These are phyloP conservation scores for Tapirus terrestris DNA, from an alignment of 2,113 vertebrate species.

Conservation along the genomic window DNA sequence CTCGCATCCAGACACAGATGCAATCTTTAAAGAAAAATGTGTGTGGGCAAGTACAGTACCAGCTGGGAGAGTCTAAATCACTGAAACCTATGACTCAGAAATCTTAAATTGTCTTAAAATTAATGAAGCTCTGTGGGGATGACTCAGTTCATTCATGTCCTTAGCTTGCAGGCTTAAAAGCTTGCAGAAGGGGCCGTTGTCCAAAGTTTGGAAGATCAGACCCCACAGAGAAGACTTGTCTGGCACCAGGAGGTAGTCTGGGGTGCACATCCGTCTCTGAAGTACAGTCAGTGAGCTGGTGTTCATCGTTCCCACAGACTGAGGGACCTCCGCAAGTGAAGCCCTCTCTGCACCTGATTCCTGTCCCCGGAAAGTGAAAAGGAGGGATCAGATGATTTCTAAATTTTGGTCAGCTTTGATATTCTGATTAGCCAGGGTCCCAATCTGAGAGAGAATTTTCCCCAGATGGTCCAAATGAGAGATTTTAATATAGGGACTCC, in stretches of 20 bases:
- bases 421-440: slow-evolving; percentile 2
- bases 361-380: neutral
- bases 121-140: slow-evolving; percentile 70
- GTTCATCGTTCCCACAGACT: neutral
- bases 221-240: rapidly evolving
- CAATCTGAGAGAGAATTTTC: neutral
- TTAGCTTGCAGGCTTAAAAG: slow-evolving; percentile 21
- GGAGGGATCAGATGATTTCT: neutral
- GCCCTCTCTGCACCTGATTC: neutral
- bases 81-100: slow-evolving; percentile 80
- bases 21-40: slow-evolving; percentile 69
- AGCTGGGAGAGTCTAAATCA: slow-evolving; percentile 78
- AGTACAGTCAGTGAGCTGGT: no score
- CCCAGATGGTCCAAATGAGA: neutral
- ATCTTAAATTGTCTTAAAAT: slow-evolving; percentile 74
- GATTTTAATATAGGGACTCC: neutral
- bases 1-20: slow-evolving; percentile 71
- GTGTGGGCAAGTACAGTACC: slow-evolving; percentile 78
- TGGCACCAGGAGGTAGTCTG: neutral
- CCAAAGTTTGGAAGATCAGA: neutral
- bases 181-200: slow-evolving; percentile 14
- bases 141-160: slow-evolving; percentile 80
- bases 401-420: neutral
- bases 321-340: neutral
- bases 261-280: rapidly evolving